Base-by-base conservation (phyloP, 2,797 vertebrate genomes). In the Caiman crocodilus region DNA sequence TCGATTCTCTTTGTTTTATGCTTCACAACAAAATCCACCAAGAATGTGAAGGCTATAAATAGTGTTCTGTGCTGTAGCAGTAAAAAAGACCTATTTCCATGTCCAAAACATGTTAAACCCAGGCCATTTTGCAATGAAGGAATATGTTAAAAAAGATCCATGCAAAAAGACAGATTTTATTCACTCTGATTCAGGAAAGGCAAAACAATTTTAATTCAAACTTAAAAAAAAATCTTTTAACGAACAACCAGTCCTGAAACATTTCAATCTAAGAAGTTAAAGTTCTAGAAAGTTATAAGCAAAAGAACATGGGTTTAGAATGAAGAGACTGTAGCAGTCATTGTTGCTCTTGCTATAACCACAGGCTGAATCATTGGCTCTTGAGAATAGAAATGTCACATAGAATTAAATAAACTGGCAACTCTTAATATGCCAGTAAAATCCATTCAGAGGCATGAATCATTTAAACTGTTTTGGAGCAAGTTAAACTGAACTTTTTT, bases 251-350 rank as follows among this genome's bases (percentile, higher is more conserved):
- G 86, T 60, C 4, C 35, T 26, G 30, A 69, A 59, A 79, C 13
- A 9, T 74, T 90, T 92, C 65, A 87, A 82, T 75, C 71, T 69
- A 78, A 79, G 76, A 61, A n/a, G 50, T 84, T 20, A 93, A 73
- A 5, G 15, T 59, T 93, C 14, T 3, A 64, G 28, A 94, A 89
- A 86, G 73, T 64, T 81, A 50, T 10, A 86, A 84, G 60, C 56
- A 90, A 93, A 92, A 75, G 88, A 87, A 92, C 94, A 74, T 32
- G 80, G 16, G 20, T 90, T 91, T 79, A 69, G 78, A 89, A 88
- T 78, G 42, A 83, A 80, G 69, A 91, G 88, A 57, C 4, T 87
- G 23, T 69, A 30, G 56, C 90, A 87, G 76, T 84, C 79, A 90
- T 59, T 59, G 21, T 84, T 88, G 71, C 26, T 94, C 82, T 88